Evolutionary conservation across 2,113 vertebrate species (phyloP), one percentile per base, ranked within the genome.

Genomic region (Strix uralensis): DNA sequence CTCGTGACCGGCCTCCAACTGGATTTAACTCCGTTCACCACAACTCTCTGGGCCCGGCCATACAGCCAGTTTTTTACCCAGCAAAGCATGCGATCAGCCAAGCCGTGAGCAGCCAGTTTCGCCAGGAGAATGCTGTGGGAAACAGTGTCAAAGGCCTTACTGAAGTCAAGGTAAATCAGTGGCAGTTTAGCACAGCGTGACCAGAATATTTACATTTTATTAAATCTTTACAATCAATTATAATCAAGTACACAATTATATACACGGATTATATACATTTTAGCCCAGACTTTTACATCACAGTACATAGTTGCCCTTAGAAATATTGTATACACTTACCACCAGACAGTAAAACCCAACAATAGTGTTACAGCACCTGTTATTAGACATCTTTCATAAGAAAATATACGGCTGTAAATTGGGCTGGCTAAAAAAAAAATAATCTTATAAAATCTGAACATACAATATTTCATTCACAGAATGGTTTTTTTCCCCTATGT

Each of bases 161-260:
- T 44, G 10, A 44, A 44, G 42, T 44, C 42, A 44, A 44, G 44
- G 44, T 44, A 44, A 54, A 30, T 9, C 0, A 34, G 36, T 6
- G 18, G 1, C 79, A 12, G 7, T 10, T 54, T 3, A 36, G 52
- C 90, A 86, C 67, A 87, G 81, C 94, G 12, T 92, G 91, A 94
- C 91, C 88, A 97, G 97, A 97, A 97, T 98, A 98, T 98, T 98
- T 98, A 98, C 98, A 98, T 94, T 98, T 98, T 98, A 98, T 98
- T 98, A 98, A 98, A 98, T 98, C 97, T 98, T 98, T 98, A 98
- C 98, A 98, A 98, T 98, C 98, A 96, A 94, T 98, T 98, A 98
- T 98, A 98, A 98, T 98, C 97, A 98, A 98, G 98, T 98, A 98
- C 97, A 98, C 97, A 98, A 97, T 97, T 98, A 98, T 98, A 96